Conservation (phyloP, 2,113 vertebrate genomes). For the Garra rufa region DNA sequence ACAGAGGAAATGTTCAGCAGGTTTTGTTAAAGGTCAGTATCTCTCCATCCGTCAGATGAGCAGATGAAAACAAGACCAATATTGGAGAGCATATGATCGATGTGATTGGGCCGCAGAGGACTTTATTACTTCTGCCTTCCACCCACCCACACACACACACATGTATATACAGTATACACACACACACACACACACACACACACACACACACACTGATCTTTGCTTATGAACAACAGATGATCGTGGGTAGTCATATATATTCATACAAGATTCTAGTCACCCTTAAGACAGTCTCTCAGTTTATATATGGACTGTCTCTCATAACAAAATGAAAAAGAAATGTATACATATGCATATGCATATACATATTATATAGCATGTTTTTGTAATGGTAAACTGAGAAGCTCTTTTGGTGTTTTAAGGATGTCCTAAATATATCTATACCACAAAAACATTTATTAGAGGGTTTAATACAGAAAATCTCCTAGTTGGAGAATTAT, state of each 20-base stretch:
- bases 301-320: not conserved
- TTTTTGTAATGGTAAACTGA: not conserved
- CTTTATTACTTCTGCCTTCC: constrained; percentile 22
- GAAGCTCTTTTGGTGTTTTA: not conserved
- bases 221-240: constrained; percentile 3
- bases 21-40: not conserved
- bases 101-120: constrained; percentile 1
- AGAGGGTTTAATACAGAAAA: not conserved
- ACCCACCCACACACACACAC: not conserved
- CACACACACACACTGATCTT: not conserved
- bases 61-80: not conserved
- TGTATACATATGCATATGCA: not conserved
- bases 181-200: not conserved
- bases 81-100: constrained; percentile 17
- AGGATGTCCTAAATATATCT: not conserved
- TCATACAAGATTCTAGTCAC: not conserved
- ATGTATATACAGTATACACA: too few relatives aligned
- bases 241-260: constrained; percentile 2
- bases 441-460: not conserved
- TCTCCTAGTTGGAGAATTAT: not conserved
- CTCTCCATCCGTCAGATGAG: not conserved
- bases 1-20: not conserved
- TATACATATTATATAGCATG: not conserved
- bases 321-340: not conserved
- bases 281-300: not conserved